These are phyloP conservation scores for Caenorhabditis sp. DNA, from an alignment of 2,888 invertebrate genomes.

Conservation along the genomic window DNA sequence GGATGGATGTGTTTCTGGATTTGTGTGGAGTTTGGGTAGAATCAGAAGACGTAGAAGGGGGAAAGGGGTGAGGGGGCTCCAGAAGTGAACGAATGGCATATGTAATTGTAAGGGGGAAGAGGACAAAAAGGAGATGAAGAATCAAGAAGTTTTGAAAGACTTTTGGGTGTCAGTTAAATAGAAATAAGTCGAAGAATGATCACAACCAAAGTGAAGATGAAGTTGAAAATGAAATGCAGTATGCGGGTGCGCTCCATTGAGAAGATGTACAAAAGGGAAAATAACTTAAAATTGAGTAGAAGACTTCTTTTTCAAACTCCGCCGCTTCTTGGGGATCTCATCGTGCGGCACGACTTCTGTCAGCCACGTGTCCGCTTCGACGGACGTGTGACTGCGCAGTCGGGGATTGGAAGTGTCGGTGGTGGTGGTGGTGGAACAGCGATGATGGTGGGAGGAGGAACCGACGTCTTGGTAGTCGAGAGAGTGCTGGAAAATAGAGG, in stretches of 20 bases:
- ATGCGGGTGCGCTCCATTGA: slow-evolving; percentile 3
- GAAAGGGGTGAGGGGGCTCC: too few species aligned
- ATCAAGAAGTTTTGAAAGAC: slow-evolving; percentile 29
- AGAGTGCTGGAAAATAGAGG: slow-evolving; percentile 66
- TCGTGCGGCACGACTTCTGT: slow-evolving; percentile 48
- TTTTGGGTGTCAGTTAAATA: slow-evolving; percentile 24
- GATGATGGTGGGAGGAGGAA: too few species aligned
- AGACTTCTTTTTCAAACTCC: slow-evolving; percentile 71
- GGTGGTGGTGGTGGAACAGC: too few species aligned
- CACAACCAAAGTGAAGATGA: too few species aligned
- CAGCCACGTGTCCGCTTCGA: slow-evolving; percentile 65
- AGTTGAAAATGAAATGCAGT: too few species aligned
- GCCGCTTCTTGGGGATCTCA: slow-evolving; percentile 67
- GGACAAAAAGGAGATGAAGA: neutral
- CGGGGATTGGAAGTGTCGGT: slow-evolving; percentile 47
- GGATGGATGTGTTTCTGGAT: too few species aligned
- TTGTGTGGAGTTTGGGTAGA: too few species aligned
- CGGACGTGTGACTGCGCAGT: slow-evolving; percentile 62
- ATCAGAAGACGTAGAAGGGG: too few species aligned
- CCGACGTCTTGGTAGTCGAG: slow-evolving; percentile 64
- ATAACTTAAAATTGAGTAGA: slow-evolving; percentile 56
- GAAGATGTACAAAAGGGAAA: neutral
- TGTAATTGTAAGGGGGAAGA: slow-evolving; percentile 17
- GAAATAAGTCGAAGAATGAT: too few species aligned
- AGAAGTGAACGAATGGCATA: neutral